Evolutionary conservation across 2,888 invertebrate species (phyloP).

Genomic region (Polylopha cassiicola): DNA sequence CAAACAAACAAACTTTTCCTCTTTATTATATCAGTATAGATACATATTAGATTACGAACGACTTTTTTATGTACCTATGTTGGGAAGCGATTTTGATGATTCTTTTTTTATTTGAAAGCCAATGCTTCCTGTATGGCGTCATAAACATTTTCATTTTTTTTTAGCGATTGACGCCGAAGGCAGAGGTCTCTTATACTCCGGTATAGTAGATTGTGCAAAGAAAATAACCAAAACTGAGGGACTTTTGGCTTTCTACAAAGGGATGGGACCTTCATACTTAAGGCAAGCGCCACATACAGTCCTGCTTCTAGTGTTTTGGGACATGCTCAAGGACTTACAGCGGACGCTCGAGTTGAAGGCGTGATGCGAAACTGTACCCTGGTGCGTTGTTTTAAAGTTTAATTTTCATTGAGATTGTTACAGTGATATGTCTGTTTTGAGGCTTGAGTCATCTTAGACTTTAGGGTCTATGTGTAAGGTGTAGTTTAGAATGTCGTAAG

Average conservation of each 20-base stretch:
- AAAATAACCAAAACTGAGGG: constrained; percentile 89
- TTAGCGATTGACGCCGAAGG: constrained; percentile 81
- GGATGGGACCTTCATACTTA: constrained; percentile 92
- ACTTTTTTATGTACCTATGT: no score
- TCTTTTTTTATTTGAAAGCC: no score
- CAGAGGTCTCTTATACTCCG: constrained; percentile 82
- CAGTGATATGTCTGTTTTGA: no score
- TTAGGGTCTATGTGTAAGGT: no score
- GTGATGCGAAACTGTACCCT: constrained; percentile 12
- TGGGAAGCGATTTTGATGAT: not conserved
- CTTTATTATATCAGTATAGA: no score
- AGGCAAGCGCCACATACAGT: constrained; percentile 95
- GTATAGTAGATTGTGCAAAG: constrained; percentile 84
- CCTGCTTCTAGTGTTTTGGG: constrained; percentile 92
- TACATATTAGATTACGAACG: no score
- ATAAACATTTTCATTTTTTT: constrained; percentile 25
- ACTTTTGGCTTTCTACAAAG: constrained; percentile 91
- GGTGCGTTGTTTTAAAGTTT: no score
- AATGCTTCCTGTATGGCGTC: no score
- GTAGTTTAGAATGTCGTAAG: no score
- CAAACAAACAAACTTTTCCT: no score
- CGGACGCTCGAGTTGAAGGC: constrained; percentile 36
- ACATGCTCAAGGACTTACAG: constrained; percentile 79
- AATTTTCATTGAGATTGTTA: no score
- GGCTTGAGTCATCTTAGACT: no score